Conservation (phyloP, 92 coral and sea anemone genomes). For the Porites rus region DNA sequence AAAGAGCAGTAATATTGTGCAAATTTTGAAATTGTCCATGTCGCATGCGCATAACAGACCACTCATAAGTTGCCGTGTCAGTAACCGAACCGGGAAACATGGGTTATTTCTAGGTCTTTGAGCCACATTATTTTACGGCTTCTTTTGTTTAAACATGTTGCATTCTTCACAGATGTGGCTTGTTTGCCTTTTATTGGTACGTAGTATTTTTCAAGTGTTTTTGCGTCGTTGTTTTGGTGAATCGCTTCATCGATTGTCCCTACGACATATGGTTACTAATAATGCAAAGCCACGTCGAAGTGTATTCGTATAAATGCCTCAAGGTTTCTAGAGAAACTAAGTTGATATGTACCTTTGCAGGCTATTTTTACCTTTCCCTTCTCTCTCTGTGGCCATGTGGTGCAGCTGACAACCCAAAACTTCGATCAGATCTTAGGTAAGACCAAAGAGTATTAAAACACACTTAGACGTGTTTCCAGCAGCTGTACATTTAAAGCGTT, state of each 20-base stretch:
- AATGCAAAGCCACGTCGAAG: slow-evolving; percentile 16
- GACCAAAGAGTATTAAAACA: slow-evolving; percentile 26
- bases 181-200: slow-evolving; percentile 67
- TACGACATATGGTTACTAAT: background rate
- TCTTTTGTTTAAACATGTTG: slow-evolving; percentile 73
- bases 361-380: slow-evolving; percentile 52
- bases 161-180: slow-evolving; percentile 68
- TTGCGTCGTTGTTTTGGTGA: slow-evolving; percentile 1
- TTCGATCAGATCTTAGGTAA: slow-evolving; percentile 82
- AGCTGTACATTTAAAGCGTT: background rate
- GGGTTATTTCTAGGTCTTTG: slow-evolving; percentile 34
- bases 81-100: slow-evolving; percentile 67
- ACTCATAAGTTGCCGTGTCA: slow-evolving; percentile 91
- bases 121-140: slow-evolving; percentile 23
- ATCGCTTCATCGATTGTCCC: slow-evolving; percentile 12
- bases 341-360: slow-evolving; percentile 50
- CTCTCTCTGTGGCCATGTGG: slow-evolving; percentile 69
- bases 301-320: background rate
- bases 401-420: slow-evolving; percentile 61
- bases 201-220: slow-evolving; percentile 38
- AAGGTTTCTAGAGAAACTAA: slow-evolving; percentile 30
- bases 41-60: slow-evolving; percentile 82
- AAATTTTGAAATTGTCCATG: slow-evolving; percentile 36
- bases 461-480: background rate
- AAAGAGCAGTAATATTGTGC: background rate